A percentile compares a stretch with the other conserved stretches of the same genome.
Conservation (phyloP, 2,888 invertebrate genomes). For the Oxyscelio sp. region DNA sequence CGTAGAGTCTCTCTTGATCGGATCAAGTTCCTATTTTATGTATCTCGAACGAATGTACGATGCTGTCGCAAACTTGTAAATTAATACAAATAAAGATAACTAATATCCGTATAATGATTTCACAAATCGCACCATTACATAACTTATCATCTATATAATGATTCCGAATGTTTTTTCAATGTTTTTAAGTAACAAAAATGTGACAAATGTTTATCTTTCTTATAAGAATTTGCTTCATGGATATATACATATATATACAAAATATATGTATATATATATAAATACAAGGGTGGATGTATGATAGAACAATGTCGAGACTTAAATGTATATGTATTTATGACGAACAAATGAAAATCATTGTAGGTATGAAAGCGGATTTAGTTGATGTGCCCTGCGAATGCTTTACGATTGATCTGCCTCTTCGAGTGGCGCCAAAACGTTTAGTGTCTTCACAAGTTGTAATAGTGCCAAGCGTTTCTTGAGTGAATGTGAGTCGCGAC, state of each 20-base stretch:
- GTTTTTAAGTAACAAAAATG: constrained; percentile 22
- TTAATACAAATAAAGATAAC: constrained; percentile 39
- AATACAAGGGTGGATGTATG: constrained; percentile 40
- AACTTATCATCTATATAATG: constrained; percentile 12
- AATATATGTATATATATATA: constrained; percentile 37
- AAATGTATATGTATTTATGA: constrained; percentile 64
- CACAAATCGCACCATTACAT: constrained; percentile 35
- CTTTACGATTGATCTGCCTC: constrained; percentile 70
- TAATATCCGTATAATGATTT: constrained; percentile 37
- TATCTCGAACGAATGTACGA: constrained; percentile 69
- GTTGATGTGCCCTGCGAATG: constrained; percentile 64
- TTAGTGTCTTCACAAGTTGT: constrained; percentile 72
- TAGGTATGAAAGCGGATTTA: constrained; percentile 62
- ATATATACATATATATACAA: constrained; percentile 29
- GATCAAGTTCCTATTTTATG: constrained; percentile 74
- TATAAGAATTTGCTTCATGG: constrained; percentile 40
- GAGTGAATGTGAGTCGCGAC: constrained; percentile 83
- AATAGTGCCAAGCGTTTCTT: constrained; percentile 83
- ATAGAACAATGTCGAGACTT: constrained; percentile 39
- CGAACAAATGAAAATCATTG: constrained; percentile 57
- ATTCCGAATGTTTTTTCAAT: constrained; percentile 29
- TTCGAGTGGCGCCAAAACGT: constrained; percentile 70
- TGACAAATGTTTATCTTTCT: constrained; percentile 41
- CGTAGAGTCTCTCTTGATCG: constrained; percentile 71
- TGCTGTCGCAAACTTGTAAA: constrained; percentile 62